Evolutionary conservation across 2,797 vertebrate genomes (phyloP), one percentile per base, ranked within the genome.

Genomic region (Acanthurus tractus): DNA sequence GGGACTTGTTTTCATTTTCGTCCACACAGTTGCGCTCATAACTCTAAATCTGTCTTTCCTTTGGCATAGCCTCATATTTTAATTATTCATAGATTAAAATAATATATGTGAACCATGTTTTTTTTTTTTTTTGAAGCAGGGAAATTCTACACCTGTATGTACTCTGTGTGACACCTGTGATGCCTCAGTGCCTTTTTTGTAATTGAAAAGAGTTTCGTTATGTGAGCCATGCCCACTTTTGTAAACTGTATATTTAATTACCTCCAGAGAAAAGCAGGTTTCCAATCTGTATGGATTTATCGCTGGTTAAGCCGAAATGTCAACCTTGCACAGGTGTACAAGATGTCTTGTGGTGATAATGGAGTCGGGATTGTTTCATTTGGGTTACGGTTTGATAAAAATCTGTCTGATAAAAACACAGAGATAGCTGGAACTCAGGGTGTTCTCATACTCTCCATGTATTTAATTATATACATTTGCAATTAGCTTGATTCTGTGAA

Each of bases 391-490:
- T 77, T 87, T 58, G 25, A 80, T 86, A 50, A 62, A 69, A 67
- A 85, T 74, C 29, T 8, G 9, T 68, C 76, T 65, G 70, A 86
- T 84, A 64, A 87, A 61, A 69, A 4, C 18, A 23, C 3, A 23
- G 45, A 48, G 53, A 64, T 68, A 74, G 65, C 17, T 63, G 20
- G 46, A 40, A 25, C 76, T 68, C 56, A 57, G 65, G 48, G 0
- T 84, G 68, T 22, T 56, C 85, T 65, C 63, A 81, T 81, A 61
- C 62, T 29, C 29, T 56, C 44, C 69, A 70, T 76, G 53, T 77
- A 82, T 91, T 89, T 86, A 79, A 91, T 90, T 85, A 81, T 64
- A 81, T 49, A 82, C 72, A 71, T 88, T 89, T 91, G 74, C 84
- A 89, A 81, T 88, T 85, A 79, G 58, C 79, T 72, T 74, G 63